Evolutionary conservation across 2,888 invertebrate species (phyloP).

Genomic region (Geophilus truncorum): DNA sequence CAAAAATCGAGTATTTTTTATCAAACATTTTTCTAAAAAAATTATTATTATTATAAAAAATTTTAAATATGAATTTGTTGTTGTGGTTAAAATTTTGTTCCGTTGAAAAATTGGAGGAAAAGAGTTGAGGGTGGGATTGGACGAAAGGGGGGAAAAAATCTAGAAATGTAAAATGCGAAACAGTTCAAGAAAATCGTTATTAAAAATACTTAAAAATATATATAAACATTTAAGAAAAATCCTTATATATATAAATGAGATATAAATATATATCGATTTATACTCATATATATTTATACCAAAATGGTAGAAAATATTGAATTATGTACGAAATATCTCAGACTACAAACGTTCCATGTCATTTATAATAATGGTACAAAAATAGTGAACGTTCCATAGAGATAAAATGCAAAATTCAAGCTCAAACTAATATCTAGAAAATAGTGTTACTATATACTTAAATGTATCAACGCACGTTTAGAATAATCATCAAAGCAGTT

Average conservation of each 20-base stretch:
- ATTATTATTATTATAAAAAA: background rate
- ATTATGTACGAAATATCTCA: background rate
- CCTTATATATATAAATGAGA: background rate
- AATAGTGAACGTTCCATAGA: conserved; percentile 27
- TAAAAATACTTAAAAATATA: background rate
- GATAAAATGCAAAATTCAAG: conserved; percentile 22
- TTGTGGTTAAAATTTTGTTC: background rate
- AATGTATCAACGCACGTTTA: background rate
- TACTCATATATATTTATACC: background rate
- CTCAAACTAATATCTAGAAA: conserved; percentile 10
- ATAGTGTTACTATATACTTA: conserved; percentile 13
- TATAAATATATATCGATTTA: background rate
- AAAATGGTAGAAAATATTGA: background rate
- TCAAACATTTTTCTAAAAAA: background rate
- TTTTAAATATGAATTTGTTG: background rate
- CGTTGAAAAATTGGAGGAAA: background rate
- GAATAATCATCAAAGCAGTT: background rate
- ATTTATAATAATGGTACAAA: background rate
- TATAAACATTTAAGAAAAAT: background rate
- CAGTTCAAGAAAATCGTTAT: background rate
- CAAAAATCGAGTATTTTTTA: background rate
- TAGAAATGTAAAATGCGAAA: conserved; percentile 8
- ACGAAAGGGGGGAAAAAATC: conserved; percentile 18
- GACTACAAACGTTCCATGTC: conserved; percentile 6
- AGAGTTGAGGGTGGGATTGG: background rate